Base-by-base conservation (phyloP, 2,797 vertebrate genomes). In the Acanthopagrus latus region DNA sequence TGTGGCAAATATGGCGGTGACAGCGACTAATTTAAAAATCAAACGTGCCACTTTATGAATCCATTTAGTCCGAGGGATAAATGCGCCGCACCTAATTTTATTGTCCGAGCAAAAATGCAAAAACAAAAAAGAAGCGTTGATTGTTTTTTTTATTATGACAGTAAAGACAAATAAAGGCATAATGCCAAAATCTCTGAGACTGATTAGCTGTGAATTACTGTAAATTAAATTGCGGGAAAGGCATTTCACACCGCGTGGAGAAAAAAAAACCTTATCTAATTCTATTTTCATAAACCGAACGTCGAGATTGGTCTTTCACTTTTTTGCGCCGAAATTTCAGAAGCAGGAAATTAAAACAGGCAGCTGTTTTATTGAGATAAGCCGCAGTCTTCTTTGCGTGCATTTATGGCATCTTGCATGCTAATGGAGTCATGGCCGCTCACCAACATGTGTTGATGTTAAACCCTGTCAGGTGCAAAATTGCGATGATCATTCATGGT, bases 301-400 rank as follows among this genome's bases (percentile, higher is more conserved):
- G 80, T 80, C 85, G 60, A 82, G 75, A 83, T 78, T 78, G 67
- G 16, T 47, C 25, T 16, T 68, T 67, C 44, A 60, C 47, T 81
- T 83, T 83, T 84, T 81, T 74, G 25, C 20, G 6, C 33, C 60
- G 46, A 38, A 83, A 84, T 82, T 66, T 85, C 62, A 84, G 72
- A 83, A 33, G 83, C 87, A 84, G 86, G 85, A 89, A 93, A 94
- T 91, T 88, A 86, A 90, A 91, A 88, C 7, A 80, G 78, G 76
- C 92, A 89, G 92, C 92, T 93, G 92, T 90, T 87, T 75, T 86
- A 81, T 60, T 82, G 85, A 91, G 92, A 93, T 93, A 94, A 93
- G 92, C 81, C 75, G 70, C 55, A 0, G 20, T 89, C 78, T 73
- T 57, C 65, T 25, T 33, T 76, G 72, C 79, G 41, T 71, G 47